Conservation (phyloP, 1,140 invertebrate species). For the Drosophila sproati region DNA sequence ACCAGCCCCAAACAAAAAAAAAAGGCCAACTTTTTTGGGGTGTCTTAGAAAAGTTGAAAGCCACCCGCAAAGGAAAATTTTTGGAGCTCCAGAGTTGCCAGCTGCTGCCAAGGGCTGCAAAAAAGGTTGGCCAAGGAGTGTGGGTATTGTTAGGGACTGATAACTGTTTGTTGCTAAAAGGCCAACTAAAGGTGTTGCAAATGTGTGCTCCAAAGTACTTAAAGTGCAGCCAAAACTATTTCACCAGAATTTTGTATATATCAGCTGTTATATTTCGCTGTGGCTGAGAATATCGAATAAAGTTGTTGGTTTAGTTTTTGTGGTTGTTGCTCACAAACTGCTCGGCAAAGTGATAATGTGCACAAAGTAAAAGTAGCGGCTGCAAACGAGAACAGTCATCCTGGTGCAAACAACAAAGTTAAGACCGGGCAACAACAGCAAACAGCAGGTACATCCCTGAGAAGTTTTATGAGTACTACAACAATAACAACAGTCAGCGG, state of each 20-base stretch:
- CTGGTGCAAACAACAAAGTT: constrained; percentile 76
- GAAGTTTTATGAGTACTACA: constrained; percentile 44
- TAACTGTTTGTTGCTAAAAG: constrained; percentile 56
- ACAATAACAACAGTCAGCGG: constrained; percentile 25
- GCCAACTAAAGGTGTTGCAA: constrained; percentile 76
- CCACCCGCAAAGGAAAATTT: constrained; percentile 39
- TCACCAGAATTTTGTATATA: constrained; percentile 57
- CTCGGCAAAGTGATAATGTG: constrained; percentile 69
- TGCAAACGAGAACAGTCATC: constrained; percentile 25
- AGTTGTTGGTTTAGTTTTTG: constrained; percentile 46
- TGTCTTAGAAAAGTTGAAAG: constrained; percentile 39
- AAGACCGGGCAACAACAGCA: constrained; percentile 42
- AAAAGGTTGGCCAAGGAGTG: neutral
- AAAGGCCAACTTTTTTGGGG: constrained; percentile 26
- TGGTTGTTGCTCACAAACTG: constrained; percentile 33
- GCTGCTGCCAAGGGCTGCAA: constrained; percentile 26
- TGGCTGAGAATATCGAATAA: constrained; percentile 65
- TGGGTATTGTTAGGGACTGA: neutral
- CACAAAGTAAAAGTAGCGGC: constrained; percentile 74
- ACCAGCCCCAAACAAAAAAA: neutral
- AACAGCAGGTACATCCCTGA: constrained; percentile 14
- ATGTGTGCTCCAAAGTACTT: constrained; percentile 73
- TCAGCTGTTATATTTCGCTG: constrained; percentile 19
- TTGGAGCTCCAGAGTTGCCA: constrained; percentile 38
- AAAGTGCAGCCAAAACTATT: constrained; percentile 73